Base-by-base conservation (phyloP, 2,113 vertebrate species). In the Ceyx cyanopectus region DNA sequence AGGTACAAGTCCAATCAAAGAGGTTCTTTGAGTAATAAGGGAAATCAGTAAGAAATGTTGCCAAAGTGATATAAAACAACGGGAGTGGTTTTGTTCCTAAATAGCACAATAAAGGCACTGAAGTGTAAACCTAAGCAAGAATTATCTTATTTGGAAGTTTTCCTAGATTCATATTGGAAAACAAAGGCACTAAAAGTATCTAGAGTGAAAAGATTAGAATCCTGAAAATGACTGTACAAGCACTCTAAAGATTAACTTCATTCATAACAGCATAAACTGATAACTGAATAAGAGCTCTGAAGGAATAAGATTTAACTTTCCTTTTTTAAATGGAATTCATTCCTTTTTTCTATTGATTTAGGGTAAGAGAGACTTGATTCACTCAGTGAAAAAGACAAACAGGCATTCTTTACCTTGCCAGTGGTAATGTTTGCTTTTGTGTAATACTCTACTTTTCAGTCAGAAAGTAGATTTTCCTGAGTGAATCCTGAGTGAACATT, bases 391-490 rank as follows among this genome's bases (percentile, higher is more conserved):
- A 37, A 27, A 90, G 68, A 89, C 45, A 92, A 76, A 81, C 20
- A 37, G 8, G 32, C 74, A 78, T 82, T 91, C 24, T 75, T 85
- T 62, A 65, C 34, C 29, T 79, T 81, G 53, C 18, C 41, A 12
- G 14, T 11, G 12, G 15, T 74, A 79, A 89, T 63, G 32, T 91
- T 67, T 87, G 30, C 46, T 81, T 81, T 89, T 77, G 29, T 72
- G 57, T 45, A 63, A 69, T 50, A 60, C 26, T 56, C 11, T 9
- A 48, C 27, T 83, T 92, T 90, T 63, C 74, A 73, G 73, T 83
- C 89, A 96, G 60, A 63, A 85, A 94, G 66, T 14, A 41, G 75
- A 61, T 94, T 95, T 92, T 96, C 32, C 65, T 78, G n/a, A 77
- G 82, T 81, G 89, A 81, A 58, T 66, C 84, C 92, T 51, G 22